A percentile compares a stretch with the other conserved stretches of the same genome.
These are phyloP conservation scores for Actinia equina DNA, from an alignment of 64 coral and sea anemone genomes.

Conservation along the genomic window DNA sequence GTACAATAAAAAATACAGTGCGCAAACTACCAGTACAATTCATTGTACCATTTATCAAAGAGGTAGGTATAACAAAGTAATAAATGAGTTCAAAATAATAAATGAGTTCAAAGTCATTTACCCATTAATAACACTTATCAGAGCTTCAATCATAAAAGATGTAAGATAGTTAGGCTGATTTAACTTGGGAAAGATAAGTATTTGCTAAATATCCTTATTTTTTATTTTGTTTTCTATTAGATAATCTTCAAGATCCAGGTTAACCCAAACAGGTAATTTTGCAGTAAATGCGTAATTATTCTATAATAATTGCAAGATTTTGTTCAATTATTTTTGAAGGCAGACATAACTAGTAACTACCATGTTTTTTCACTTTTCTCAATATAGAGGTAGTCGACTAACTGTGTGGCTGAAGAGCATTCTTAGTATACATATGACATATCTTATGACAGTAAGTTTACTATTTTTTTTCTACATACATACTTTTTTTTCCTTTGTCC, in stretches of 20 bases:
- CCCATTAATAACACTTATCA: too few species aligned
- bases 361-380: neutral
- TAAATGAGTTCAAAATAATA: too few species aligned
- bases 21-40: slow-evolving; percentile 68
- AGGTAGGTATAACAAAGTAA: slow-evolving; percentile 50
- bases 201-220: neutral
- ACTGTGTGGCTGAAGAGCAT: slow-evolving; percentile 74
- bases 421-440: slow-evolving; percentile 89
- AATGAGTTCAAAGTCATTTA: too few species aligned
- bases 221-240: slow-evolving; percentile 38
- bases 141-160: too few species aligned
- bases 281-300: neutral
- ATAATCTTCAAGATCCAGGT: slow-evolving; percentile 81
- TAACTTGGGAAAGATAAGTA: neutral
- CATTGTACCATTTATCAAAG: slow-evolving; percentile 75
- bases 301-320: neutral
- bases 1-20: slow-evolving; percentile 70
- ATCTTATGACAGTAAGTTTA: slow-evolving; percentile 95
- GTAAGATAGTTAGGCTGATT: too few species aligned
- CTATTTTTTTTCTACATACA: neutral
- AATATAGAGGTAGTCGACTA: slow-evolving; percentile 54
- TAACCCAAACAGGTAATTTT: slow-evolving; percentile 69
- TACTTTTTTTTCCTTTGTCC: too few species aligned
- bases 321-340: neutral
- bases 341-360: neutral